A percentile compares a stretch with the other conserved stretches of the same genome.
Conservation (phyloP, 53 echinoderm and acorn worm species). For the Hippasteria phrygiana region DNA sequence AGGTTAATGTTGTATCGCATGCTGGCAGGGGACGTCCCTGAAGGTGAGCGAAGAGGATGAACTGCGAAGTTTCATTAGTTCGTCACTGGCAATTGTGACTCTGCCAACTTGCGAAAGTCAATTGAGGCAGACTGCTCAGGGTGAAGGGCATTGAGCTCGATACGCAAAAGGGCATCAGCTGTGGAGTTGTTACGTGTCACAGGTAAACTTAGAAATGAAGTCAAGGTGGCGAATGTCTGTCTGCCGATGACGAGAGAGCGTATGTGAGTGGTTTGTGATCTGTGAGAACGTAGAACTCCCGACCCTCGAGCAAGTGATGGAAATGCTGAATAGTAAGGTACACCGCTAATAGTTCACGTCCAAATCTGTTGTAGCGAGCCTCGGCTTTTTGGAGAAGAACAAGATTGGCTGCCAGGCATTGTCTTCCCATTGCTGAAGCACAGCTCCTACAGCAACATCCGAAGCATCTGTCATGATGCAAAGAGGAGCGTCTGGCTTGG, state of each 20-base stretch:
- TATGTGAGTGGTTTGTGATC: slow-evolving; percentile 64
- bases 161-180: slow-evolving; percentile 19
- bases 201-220: slow-evolving; percentile 74
- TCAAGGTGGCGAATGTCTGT: slow-evolving; percentile 77
- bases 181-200: slow-evolving; percentile 43
- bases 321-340: slow-evolving; percentile 66
- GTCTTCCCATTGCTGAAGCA: slow-evolving; percentile 53
- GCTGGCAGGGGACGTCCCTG: not conserved
- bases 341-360: slow-evolving; percentile 55
- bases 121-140: not conserved
- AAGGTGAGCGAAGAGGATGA: slow-evolving; percentile 26
- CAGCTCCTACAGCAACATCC: slow-evolving; percentile 42
- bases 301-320: slow-evolving; percentile 59
- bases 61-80: not conserved
- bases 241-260: too few species aligned
- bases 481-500: slow-evolving; percentile 19
- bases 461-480: slow-evolving; percentile 58
- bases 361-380: slow-evolving; percentile 62
- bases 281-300: slow-evolving; percentile 56
- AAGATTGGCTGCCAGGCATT: slow-evolving; percentile 61
- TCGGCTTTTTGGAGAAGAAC: slow-evolving; percentile 67
- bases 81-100: slow-evolving; percentile 25
- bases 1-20: slow-evolving; percentile 29
- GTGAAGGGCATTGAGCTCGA: not conserved
- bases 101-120: slow-evolving; percentile 16